Percentiles rank a stretch among this genome's conserved stretches.
These are phyloP conservation scores for Eucera pruinosa DNA, from an alignment of 2,888 invertebrate species.

Conservation along the genomic window DNA sequence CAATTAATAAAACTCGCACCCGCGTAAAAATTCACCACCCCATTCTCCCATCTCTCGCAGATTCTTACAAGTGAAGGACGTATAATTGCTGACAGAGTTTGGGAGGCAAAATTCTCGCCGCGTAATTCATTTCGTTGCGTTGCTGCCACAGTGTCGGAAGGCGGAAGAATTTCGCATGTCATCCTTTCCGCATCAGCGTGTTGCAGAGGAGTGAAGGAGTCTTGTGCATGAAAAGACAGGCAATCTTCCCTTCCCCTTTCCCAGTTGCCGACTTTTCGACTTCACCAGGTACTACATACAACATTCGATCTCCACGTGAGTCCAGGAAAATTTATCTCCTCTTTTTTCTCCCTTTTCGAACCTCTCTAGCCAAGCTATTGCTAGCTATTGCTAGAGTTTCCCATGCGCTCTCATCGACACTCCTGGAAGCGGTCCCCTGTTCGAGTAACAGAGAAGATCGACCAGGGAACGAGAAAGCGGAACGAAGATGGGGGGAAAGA, in stretches of 20 bases:
- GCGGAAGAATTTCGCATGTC: conserved; percentile 54
- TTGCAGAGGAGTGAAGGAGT: conserved; percentile 2
- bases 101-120: neutral
- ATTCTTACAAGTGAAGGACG: too few relatives aligned
- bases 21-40: too few relatives aligned
- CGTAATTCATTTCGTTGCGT: conserved; percentile 42
- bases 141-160: neutral
- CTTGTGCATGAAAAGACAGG: conserved; percentile 34
- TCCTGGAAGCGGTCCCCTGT: conserved; percentile 22
- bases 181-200: conserved; percentile 42
- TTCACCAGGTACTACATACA: conserved; percentile 15
- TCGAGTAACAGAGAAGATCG: neutral
- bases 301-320: conserved; percentile 50
- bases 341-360: conserved; percentile 33
- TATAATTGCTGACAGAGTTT: conserved; percentile 12
- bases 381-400: conserved; percentile 51
- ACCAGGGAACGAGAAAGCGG: too few relatives aligned
- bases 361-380: too few relatives aligned
- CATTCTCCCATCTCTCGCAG: too few relatives aligned
- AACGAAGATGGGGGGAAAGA: neutral
- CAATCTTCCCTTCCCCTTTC: neutral
- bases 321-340: conserved; percentile 61
- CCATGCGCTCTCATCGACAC: conserved; percentile 53
- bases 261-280: conserved; percentile 28
- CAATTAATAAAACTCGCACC: too few relatives aligned